phyloP scores from a whole-genome alignment of 2,888 invertebrate species.

The Diarsia dahlii region DNA sequence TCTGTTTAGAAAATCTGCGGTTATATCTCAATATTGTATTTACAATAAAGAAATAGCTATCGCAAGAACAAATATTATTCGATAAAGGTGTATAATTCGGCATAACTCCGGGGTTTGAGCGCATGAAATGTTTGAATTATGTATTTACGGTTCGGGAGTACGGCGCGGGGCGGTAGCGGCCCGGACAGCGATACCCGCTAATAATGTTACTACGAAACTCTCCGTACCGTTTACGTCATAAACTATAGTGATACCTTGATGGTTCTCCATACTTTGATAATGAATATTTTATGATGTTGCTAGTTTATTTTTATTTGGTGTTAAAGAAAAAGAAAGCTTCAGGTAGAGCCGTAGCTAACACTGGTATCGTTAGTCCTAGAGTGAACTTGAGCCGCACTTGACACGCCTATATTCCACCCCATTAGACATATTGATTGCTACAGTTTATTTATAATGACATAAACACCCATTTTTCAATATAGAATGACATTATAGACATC shows the following conservation, averaged over 20 bases:
- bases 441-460: no score
- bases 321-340: background rate
- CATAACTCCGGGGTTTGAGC: slow-evolving; percentile 76
- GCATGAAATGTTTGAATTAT: slow-evolving; percentile 81
- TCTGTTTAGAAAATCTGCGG: slow-evolving; percentile 36
- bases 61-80: slow-evolving; percentile 67
- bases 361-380: no score
- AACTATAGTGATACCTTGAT: slow-evolving; percentile 16
- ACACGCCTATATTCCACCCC: no score
- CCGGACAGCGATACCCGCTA: slow-evolving; percentile 68
- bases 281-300: background rate
- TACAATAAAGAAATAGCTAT: slow-evolving; percentile 38
- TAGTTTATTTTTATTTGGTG: slow-evolving; percentile 4
- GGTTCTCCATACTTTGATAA: slow-evolving; percentile 6
- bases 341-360: background rate
- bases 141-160: slow-evolving; percentile 62
- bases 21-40: slow-evolving; percentile 44
- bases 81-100: slow-evolving; percentile 67
- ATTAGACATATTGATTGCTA: no score
- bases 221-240: slow-evolving; percentile 58
- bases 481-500: no score
- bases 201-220: slow-evolving; percentile 71
- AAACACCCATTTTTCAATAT: no score
- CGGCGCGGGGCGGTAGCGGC: slow-evolving; percentile 8
- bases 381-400: no score